Conservation (phyloP, 2,888 invertebrate genomes). For the Melipona bicolor region DNA sequence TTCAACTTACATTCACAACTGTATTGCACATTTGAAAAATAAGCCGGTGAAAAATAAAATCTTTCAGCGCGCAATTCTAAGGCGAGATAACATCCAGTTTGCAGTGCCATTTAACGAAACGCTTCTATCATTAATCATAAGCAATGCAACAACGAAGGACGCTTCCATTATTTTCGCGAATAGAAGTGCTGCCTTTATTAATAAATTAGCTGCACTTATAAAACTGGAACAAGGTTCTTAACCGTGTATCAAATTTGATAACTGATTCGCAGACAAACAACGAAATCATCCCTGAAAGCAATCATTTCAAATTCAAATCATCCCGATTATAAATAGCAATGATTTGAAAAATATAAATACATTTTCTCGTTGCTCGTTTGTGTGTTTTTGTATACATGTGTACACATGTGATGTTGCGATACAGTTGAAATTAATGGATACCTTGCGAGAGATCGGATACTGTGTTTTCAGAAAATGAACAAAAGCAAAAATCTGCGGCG, state of each 20-base stretch:
- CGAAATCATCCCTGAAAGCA: conserved; percentile 22
- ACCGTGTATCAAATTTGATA: conserved; percentile 41
- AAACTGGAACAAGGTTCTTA: conserved; percentile 25
- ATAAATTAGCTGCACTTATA: conserved; percentile 55
- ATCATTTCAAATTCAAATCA: too few relatives aligned
- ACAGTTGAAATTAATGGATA: conserved; percentile 74
- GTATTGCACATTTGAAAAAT: background rate
- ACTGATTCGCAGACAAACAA: conserved; percentile 54
- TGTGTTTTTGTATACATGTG: conserved; percentile 23
- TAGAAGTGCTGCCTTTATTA: conserved; percentile 77
- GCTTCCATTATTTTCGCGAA: conserved; percentile 37
- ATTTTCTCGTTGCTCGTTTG: conserved; percentile 60
- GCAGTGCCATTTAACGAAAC: conserved; percentile 25
- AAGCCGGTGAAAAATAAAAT: background rate
- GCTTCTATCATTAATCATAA: conserved; percentile 29
- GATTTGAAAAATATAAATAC: conserved; percentile 12
- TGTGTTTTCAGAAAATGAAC: conserved; percentile 88
- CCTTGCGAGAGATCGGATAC: conserved; percentile 82
- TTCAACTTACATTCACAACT: conserved; percentile 28
- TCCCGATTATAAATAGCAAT: conserved; percentile 27
- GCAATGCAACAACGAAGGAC: background rate
- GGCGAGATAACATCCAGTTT: too few relatives aligned
- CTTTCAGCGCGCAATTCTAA: background rate
- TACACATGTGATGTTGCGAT: conserved; percentile 40
- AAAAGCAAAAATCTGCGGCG: conserved; percentile 87